phyloP scores from a whole-genome alignment of 2,113 vertebrate species.

The Malurus cyaneus region DNA sequence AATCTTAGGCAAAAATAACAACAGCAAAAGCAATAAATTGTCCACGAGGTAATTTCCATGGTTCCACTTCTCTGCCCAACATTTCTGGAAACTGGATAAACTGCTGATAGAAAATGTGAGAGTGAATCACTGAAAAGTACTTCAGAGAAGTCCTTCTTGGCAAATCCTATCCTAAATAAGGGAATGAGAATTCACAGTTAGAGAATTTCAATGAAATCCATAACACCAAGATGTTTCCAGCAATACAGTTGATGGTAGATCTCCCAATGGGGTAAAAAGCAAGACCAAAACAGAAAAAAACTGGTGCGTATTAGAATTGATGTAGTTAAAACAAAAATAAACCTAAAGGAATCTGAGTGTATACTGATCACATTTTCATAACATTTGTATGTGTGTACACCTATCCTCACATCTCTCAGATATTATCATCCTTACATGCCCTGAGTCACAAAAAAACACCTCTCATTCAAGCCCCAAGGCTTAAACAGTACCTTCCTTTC shows the following conservation, averaged over 20 bases:
- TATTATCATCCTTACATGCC: background rate
- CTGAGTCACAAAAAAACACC: rapidly evolving
- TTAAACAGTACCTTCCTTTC: background rate
- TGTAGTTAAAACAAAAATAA: background rate
- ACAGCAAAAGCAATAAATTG: slow-evolving; percentile 5
- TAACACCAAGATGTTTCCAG: background rate
- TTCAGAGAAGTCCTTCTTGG: background rate
- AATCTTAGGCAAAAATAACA: slow-evolving; percentile 40
- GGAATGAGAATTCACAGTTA: background rate
- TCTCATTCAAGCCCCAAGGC: background rate
- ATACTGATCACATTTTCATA: background rate
- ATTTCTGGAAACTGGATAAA: slow-evolving; percentile 20
- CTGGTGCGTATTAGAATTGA: background rate
- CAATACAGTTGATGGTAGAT: background rate
- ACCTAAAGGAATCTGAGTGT: background rate
- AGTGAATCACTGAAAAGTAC: background rate
- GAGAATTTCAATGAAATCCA: background rate
- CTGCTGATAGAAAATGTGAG: background rate
- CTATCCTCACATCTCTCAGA: background rate
- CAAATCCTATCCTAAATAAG: background rate
- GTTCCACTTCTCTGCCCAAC: slow-evolving; percentile 13
- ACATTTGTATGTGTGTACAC: background rate
- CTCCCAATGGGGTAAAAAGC: background rate
- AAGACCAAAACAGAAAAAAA: background rate
- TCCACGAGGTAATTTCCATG: slow-evolving; percentile 14